Evolutionary conservation across 1,140 invertebrate species (phyloP), one percentile per base, ranked within the genome.

Genomic region (Patella vulgata): DNA sequence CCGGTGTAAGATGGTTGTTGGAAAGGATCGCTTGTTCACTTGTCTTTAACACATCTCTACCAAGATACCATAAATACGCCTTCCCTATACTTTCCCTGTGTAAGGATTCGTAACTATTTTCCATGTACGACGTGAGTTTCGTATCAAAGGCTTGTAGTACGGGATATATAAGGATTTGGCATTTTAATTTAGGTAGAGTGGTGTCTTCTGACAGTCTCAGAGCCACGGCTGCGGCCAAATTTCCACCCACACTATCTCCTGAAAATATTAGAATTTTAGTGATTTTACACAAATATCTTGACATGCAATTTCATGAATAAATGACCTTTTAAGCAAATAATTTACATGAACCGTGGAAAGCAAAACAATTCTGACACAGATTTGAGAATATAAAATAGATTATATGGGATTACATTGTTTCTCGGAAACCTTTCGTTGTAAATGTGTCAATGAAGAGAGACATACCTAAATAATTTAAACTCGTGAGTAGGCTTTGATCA

Each of bases 241-340:
- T 78, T 11, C 75, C 79, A 8, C 79, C 79, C 9, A 75, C 70
- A 63, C 74, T 78, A 39, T 79, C 70, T 23, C 74, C 74, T 76
- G 30, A 28, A 46, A 69, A 25, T 28, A 23, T n/a, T 27, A n/a
- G 5, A 1, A 1, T 43, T 42, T 36, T n/a, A 1, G 33, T 54
- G 14, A 1, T 3, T 2, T 54, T 33, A 0, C 23, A 17, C 9
- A 25, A 2, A n/a, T n/a, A n/a, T n/a, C n/a, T n/a, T n/a, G n/a
- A n/a, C n/a, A n/a, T n/a, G n/a, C n/a, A n/a, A n/a, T n/a, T n/a
- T n/a, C n/a, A n/a, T n/a, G n/a, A n/a, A n/a, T n/a, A n/a, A n/a
- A n/a, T n/a, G n/a, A n/a, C n/a, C n/a, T n/a, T n/a, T n/a, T n/a
- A n/a, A n/a, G n/a, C n/a, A n/a, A n/a, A n/a, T n/a, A n/a, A n/a